Percentiles rank a stretch among this genome's conserved stretches.
Evolutionary conservation across 1,140 invertebrate species (phyloP).

Genomic region (Asbolus verrucosus): DNA sequence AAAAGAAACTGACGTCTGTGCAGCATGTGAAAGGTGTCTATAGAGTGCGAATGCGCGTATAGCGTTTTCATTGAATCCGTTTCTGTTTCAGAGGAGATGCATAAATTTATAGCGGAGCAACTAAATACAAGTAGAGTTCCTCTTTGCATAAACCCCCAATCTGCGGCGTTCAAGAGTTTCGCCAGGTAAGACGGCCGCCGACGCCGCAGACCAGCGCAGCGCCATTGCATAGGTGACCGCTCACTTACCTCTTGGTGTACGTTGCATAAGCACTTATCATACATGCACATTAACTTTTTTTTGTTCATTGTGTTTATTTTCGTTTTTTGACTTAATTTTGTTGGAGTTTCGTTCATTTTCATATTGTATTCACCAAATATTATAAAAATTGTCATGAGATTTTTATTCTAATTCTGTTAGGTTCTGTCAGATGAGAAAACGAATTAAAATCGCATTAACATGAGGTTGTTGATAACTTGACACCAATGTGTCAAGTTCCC

Average conservation of each 20-base stretch:
- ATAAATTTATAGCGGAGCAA: slow-evolving; percentile 98
- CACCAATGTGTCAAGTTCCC: no score
- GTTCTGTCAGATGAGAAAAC: no score
- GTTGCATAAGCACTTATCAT: slow-evolving; percentile 56
- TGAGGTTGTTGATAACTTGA: no score
- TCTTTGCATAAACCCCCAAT: slow-evolving; percentile 99
- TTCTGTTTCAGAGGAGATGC: slow-evolving; percentile 90
- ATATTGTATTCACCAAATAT: background rate
- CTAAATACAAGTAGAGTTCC: slow-evolving; percentile 94
- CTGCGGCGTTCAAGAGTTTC: slow-evolving; percentile 99
- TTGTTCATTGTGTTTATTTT: slow-evolving; percentile 1
- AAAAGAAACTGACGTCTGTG: slow-evolving; percentile 90
- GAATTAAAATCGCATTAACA: no score
- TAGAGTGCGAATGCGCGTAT: background rate
- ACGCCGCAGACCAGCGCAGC: slow-evolving; percentile 65
- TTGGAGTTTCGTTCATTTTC: background rate
- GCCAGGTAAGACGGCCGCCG: slow-evolving; percentile 87
- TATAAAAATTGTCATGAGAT: slow-evolving; percentile 18
- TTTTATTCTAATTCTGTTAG: no score
- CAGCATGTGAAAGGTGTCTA: slow-evolving; percentile 92
- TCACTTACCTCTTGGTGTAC: slow-evolving; percentile 72
- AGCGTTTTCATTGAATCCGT: background rate
- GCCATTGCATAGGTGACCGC: slow-evolving; percentile 67
- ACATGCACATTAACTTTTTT: slow-evolving; percentile 29
- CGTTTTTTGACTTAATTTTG: slow-evolving; percentile 1